Evolutionary conservation across 2,888 invertebrate genomes (phyloP).

Genomic region (Apamea monoglypha): DNA sequence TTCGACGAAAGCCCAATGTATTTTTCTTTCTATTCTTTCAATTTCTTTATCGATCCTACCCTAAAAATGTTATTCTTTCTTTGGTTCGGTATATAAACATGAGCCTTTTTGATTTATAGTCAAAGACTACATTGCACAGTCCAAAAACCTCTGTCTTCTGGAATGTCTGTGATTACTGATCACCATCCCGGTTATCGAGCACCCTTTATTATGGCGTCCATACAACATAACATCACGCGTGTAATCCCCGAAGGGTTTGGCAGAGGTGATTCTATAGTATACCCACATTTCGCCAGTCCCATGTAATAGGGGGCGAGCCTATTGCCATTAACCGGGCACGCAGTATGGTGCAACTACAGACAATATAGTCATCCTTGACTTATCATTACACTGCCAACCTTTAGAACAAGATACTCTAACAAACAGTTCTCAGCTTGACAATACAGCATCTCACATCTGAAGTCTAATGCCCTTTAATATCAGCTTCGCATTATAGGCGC

Average conservation of each 20-base stretch:
- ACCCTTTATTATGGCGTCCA: not conserved
- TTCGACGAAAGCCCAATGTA: too few species aligned
- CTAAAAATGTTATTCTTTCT: not conserved
- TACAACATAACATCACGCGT: not conserved
- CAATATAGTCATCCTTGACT: not conserved
- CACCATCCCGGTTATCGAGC: not conserved
- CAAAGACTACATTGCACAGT: not conserved
- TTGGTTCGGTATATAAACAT: not conserved
- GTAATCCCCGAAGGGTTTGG: too few species aligned
- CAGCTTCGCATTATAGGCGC: conserved; percentile 26
- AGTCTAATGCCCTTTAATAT: conserved; percentile 51
- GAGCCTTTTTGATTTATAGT: not conserved
- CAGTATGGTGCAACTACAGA: not conserved
- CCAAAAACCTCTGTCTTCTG: not conserved
- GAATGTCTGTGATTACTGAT: not conserved
- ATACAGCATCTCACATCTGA: conserved; percentile 28
- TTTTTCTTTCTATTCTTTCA: too few species aligned
- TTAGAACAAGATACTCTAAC: not conserved
- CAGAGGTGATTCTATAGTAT: too few species aligned
- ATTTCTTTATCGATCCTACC: too few species aligned
- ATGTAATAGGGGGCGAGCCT: too few species aligned
- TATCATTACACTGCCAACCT: conserved; percentile 3
- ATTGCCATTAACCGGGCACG: not conserved
- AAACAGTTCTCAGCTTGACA: conserved; percentile 31
- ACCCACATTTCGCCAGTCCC: too few species aligned